Evolutionary conservation across 2,113 vertebrate species (phyloP), one percentile per base, ranked within the genome.

Genomic region (Conger conger): DNA sequence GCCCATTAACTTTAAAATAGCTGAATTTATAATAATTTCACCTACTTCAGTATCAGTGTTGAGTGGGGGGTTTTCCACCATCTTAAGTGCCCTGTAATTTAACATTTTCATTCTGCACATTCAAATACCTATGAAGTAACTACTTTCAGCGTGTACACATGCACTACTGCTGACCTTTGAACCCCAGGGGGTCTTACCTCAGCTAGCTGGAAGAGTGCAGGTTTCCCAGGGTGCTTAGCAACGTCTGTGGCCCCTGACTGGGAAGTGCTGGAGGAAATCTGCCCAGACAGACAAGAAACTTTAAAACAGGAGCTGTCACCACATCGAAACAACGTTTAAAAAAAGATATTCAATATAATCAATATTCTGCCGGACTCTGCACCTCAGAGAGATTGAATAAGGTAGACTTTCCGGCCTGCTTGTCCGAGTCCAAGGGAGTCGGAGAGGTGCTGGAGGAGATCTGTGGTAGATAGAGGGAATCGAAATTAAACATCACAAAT

Each of bases 311-410:
- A n/a, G 77, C 18, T 20, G 53, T 37, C 54, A 79, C 37, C 27
- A 15, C 35, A 79, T 27, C 83, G 3, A 15, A 45, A 81, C 45
- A 50, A 50, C 11, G 0, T 33, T n/a, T n/a, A 79, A 79, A 53
- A 82, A 85, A 13, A 27, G 54, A 15, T 36, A 4, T 38, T 38
- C 6, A 80, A 13, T 50, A 50, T 50, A 76, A 81, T 76, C 84
- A 36, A 83, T 73, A 76, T 11, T 53, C 42, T 7, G 35, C 30
- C 30, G 5, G 84, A 60, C 3, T 3, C 57, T 60, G 63, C 96
- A 96, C 96, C 95, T 96, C 95, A 88, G 96, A 94, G 90, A 96
- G 95, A 89, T 96, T 95, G 92, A 96, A 95, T 86, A 96, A 90
- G 36, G 95, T 91, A 20, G 96, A 96, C 27, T 95, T 91, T 77